Conservation (phyloP, 2,888 invertebrate genomes). For the Deilephila porcellus region DNA sequence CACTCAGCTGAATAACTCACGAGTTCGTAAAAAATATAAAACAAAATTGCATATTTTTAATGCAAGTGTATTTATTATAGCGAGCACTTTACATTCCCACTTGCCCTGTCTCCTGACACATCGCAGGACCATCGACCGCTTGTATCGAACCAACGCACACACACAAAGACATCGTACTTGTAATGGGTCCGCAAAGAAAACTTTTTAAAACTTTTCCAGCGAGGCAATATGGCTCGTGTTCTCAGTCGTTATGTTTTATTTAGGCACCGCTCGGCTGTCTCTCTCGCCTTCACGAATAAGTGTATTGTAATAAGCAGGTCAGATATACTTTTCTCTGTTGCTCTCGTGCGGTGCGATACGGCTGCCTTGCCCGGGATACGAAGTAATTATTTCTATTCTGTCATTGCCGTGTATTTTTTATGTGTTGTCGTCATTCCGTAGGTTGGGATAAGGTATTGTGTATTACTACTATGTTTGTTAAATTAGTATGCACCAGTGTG, state of each 20-base stretch:
- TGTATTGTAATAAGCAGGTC: constrained; percentile 57
- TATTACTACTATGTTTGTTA: neutral
- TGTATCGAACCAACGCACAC: constrained; percentile 74
- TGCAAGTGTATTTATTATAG: neutral
- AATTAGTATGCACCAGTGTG: constrained; percentile 14
- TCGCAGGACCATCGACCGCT: constrained; percentile 72
- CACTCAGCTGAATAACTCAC: neutral
- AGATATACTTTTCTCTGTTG: constrained; percentile 58
- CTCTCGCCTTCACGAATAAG: constrained; percentile 56
- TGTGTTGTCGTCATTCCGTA: constrained; percentile 68
- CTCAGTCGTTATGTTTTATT: constrained; percentile 84
- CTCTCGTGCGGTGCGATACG: constrained; percentile 59
- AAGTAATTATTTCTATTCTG: constrained; percentile 85
- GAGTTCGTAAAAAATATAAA: neutral
- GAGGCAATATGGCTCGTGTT: constrained; percentile 86
- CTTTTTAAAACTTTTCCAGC: constrained; percentile 85
- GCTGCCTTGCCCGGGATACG: constrained; percentile 82
- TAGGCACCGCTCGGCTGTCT: constrained; percentile 76
- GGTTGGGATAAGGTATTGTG: constrained; percentile 44
- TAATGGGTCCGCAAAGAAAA: constrained; percentile 86
- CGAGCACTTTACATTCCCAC: constrained; percentile 21
- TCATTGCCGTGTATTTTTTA: constrained; percentile 84
- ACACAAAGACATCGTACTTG: constrained; percentile 75
- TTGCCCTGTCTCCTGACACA: constrained; percentile 46
- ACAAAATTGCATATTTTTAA: neutral